Evolutionary conservation across 2,888 invertebrate genomes (phyloP).

Genomic region (Drosophila longiperda): DNA sequence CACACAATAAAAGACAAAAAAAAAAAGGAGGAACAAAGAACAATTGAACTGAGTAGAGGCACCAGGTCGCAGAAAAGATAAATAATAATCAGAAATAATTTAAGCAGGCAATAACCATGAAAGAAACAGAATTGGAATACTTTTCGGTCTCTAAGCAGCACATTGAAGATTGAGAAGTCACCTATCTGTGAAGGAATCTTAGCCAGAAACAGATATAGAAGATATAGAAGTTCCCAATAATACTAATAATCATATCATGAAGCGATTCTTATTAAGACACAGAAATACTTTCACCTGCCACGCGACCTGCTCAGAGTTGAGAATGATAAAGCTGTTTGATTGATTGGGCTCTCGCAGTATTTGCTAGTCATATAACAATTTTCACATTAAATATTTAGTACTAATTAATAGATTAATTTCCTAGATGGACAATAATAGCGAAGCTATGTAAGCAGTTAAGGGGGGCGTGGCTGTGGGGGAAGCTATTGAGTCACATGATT

Average conservation of each 20-base stretch:
- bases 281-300: background rate
- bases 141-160: too few relatives aligned
- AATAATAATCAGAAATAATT: too few relatives aligned
- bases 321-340: background rate
- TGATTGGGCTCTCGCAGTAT: background rate
- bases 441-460: too few relatives aligned
- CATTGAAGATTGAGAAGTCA: too few relatives aligned
- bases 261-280: background rate
- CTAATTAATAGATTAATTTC: background rate
- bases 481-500: background rate
- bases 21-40: too few relatives aligned
- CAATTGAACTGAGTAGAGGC: too few relatives aligned
- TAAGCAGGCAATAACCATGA: too few relatives aligned
- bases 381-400: background rate
- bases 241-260: background rate
- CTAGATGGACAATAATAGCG: too few relatives aligned
- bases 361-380: background rate
- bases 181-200: background rate
- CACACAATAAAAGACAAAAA: too few relatives aligned
- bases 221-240: background rate
- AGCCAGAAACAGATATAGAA: too few relatives aligned
- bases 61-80: too few relatives aligned
- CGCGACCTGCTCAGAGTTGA: background rate
- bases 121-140: too few relatives aligned
- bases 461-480: background rate